Percentiles rank a stretch among this genome's conserved stretches.
phyloP scores from a whole-genome alignment of 2,113 vertebrate genomes.

The Hippocampus abdominalis region DNA sequence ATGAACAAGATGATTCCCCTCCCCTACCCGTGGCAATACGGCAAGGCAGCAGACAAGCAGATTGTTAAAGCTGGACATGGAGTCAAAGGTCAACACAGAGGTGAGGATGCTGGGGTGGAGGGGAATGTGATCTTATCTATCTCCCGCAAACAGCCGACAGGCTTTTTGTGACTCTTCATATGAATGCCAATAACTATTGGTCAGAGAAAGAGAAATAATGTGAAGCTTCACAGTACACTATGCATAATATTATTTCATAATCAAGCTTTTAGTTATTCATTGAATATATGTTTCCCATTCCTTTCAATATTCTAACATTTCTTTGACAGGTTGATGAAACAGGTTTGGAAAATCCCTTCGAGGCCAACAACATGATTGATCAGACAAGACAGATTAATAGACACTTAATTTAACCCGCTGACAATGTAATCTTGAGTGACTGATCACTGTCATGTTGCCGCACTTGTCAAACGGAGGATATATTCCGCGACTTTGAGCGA shows the following conservation, averaged over 20 bases:
- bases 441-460: constrained; percentile 25
- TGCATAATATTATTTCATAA: neutral
- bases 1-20: constrained; percentile 79
- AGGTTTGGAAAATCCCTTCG: neutral
- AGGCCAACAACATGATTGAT: constrained; percentile 1
- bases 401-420: constrained; percentile 10
- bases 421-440: constrained; percentile 8
- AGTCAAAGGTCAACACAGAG: constrained; percentile 81
- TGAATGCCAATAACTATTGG: neutral
- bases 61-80: constrained; percentile 78
- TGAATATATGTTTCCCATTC: neutral
- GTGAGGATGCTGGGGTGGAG: constrained; percentile 69
- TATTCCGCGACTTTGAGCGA: constrained; percentile 11
- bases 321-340: neutral
- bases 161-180: constrained; percentile 44
- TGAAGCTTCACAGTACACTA: constrained; percentile 5
- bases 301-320: constrained; percentile 1
- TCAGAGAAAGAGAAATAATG: constrained; percentile 18
- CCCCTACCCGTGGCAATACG: constrained; percentile 66
- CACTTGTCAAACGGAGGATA: constrained; percentile 13
- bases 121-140: constrained; percentile 76
- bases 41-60: constrained; percentile 75
- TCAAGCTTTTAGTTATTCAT: neutral
- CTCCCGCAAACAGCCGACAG: constrained; percentile 83
- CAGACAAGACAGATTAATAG: constrained; percentile 12